phyloP scores from a whole-genome alignment of 1,140 invertebrate genomes.

The Drosophila elegans region DNA sequence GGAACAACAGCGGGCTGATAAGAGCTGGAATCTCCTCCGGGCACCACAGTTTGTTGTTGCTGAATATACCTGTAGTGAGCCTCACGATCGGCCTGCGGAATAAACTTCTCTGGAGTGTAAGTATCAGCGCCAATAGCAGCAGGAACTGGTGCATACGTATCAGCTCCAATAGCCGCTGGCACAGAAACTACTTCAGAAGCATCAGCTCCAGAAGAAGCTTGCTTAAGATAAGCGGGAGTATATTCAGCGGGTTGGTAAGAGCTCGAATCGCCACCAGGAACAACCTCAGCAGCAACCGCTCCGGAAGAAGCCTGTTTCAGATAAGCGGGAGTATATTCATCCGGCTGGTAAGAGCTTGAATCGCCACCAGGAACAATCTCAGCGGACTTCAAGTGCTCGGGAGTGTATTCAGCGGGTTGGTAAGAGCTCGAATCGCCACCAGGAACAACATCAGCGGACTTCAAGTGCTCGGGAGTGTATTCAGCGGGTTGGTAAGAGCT shows the following conservation, averaged over 20 bases:
- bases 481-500: constrained; percentile 23
- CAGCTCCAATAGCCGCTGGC: constrained; percentile 18
- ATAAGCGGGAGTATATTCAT: constrained; percentile 20
- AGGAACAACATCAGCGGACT: neutral
- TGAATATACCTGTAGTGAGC: constrained; percentile 48
- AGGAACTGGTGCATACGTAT: constrained; percentile 10
- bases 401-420: constrained; percentile 30
- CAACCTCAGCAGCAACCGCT: neutral
- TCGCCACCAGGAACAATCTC: constrained; percentile 5
- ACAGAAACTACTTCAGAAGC: neutral
- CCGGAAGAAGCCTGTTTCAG: neutral
- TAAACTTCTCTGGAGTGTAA: constrained; percentile 49
- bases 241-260: constrained; percentile 33
- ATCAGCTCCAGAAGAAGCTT: neutral
- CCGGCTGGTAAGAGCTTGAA: constrained; percentile 11
- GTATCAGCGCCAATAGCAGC: constrained; percentile 46
- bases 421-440: constrained; percentile 25
- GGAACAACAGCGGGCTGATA: constrained; percentile 19
- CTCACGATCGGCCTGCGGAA: constrained; percentile 37
- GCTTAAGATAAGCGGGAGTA: neutral
- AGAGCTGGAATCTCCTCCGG: constrained; percentile 24
- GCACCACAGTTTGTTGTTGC: constrained; percentile 11
- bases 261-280: constrained; percentile 10
- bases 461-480: constrained; percentile 15
- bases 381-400: neutral